Evolutionary conservation across 2,888 invertebrate species (phyloP).

Genomic region (Eugnorisma glareosa): DNA sequence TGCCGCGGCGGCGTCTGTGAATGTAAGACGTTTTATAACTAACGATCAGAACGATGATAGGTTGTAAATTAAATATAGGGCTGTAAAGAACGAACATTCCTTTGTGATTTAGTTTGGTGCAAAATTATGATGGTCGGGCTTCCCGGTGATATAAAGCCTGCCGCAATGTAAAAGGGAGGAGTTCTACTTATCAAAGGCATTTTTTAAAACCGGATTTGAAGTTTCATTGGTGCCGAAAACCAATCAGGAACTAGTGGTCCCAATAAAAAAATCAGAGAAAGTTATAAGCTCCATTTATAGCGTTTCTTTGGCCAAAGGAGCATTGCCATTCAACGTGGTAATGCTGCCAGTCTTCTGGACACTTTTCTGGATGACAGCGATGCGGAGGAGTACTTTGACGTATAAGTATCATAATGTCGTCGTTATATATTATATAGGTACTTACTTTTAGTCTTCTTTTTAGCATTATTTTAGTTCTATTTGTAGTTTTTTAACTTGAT

Average conservation of each 20-base stretch:
- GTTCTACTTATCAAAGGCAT: neutral
- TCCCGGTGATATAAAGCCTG: neutral
- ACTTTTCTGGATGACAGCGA: no score
- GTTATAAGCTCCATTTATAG: neutral
- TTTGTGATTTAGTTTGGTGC: constrained; percentile 25
- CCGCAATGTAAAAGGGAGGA: neutral
- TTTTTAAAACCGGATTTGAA: neutral
- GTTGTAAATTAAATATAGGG: constrained; percentile 37
- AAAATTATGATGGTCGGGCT: constrained; percentile 2
- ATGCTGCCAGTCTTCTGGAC: no score
- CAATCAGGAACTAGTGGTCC: neutral
- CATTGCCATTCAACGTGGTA: no score
- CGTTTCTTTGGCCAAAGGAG: no score
- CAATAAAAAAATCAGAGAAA: neutral
- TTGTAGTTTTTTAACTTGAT: neutral
- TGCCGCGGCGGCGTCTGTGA: constrained; percentile 88
- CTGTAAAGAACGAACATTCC: constrained; percentile 31
- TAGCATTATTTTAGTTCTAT: no score
- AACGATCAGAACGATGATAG: constrained; percentile 64
- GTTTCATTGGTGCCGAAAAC: neutral
- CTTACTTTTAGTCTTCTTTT: no score
- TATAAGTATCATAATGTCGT: no score
- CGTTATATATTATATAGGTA: no score
- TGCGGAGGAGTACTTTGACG: no score
- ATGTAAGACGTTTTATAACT: constrained; percentile 80